phyloP scores from a whole-genome alignment of 30 jellyfish, hydroid and myxozoan genomes.

The Phacellophora camtschatica region DNA sequence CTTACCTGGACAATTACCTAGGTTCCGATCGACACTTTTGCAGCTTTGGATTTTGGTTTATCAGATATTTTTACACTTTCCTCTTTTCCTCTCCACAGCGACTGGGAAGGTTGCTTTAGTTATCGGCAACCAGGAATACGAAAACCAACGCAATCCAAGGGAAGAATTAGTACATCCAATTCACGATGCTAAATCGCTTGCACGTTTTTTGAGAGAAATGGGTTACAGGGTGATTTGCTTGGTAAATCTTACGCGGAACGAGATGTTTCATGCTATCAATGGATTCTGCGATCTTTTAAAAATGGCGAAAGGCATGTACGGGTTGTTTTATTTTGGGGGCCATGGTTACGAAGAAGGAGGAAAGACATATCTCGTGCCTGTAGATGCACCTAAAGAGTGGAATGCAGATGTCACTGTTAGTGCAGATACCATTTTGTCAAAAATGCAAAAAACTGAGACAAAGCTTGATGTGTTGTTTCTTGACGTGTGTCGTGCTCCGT shows the following conservation, averaged over 20 bases:
- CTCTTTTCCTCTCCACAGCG: slow-evolving; percentile 45
- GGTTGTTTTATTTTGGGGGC: slow-evolving; percentile 90
- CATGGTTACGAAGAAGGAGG: slow-evolving; percentile 96
- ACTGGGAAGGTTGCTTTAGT: slow-evolving; percentile 88
- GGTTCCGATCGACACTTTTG: too few relatives aligned
- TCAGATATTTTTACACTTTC: too few relatives aligned
- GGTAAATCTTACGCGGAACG: slow-evolving; percentile 62
- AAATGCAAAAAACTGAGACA: slow-evolving; percentile 78
- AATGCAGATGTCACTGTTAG: slow-evolving; percentile 68
- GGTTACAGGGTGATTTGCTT: slow-evolving; percentile 90
- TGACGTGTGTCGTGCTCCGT: slow-evolving; percentile 94
- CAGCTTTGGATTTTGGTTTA: too few relatives aligned
- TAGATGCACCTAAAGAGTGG: slow-evolving; percentile 83
- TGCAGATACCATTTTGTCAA: slow-evolving; percentile 85
- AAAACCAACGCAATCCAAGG: slow-evolving; percentile 28
- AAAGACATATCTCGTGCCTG: slow-evolving; percentile 89
- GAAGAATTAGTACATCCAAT: slow-evolving; percentile 79
- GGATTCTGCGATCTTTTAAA: slow-evolving; percentile 73
- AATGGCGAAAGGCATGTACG: slow-evolving; percentile 58
- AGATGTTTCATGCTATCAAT: slow-evolving; percentile 72
- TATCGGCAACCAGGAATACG: slow-evolving; percentile 83
- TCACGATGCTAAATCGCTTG: slow-evolving; percentile 79
- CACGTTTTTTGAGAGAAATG: slow-evolving; percentile 57
- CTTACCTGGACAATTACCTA: too few relatives aligned
- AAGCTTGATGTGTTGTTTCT: slow-evolving; percentile 84